Conservation (phyloP, 2,797 vertebrate species). For the Gambusia yucatana region DNA sequence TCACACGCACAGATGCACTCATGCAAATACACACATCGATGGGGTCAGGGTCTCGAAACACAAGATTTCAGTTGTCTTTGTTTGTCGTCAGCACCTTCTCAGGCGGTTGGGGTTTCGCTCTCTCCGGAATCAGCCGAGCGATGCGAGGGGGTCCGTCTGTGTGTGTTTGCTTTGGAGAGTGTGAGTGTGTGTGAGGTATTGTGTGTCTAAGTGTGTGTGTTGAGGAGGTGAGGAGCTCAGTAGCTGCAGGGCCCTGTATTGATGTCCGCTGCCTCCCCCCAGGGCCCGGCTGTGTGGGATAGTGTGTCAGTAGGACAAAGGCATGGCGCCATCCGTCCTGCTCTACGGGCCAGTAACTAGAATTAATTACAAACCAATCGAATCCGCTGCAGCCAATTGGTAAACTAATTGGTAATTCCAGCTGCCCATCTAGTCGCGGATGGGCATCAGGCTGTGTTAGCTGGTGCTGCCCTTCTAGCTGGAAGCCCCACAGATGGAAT, state of each 20-base stretch:
- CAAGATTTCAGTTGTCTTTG: constrained; percentile 77
- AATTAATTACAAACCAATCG: constrained; percentile 95
- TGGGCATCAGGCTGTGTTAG: constrained; percentile 65
- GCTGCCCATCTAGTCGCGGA: constrained; percentile 83
- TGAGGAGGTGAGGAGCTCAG: constrained; percentile 66
- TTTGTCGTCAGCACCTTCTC: constrained; percentile 82
- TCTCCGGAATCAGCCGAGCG: constrained; percentile 71
- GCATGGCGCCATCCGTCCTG: constrained; percentile 93
- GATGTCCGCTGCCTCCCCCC: constrained; percentile 74
- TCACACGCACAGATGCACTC: constrained; percentile 17
- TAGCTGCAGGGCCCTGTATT: constrained; percentile 78
- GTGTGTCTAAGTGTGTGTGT: constrained; percentile 59
- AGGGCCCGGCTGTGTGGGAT: constrained; percentile 81
- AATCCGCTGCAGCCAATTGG: constrained; percentile 93
- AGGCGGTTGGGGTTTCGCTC: constrained; percentile 78
- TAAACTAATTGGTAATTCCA: constrained; percentile 98
- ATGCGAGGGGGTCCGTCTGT: constrained; percentile 62
- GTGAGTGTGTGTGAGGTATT: constrained; percentile 58
- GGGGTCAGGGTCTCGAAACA: constrained; percentile 69
- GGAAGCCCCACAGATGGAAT: constrained; percentile 73
- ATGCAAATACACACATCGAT: constrained; percentile 22
- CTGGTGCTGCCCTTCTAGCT: constrained; percentile 54
- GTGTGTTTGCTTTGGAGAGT: constrained; percentile 56
- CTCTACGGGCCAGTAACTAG: constrained; percentile 88
- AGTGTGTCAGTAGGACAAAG: constrained; percentile 94